Evolutionary conservation across 2,113 vertebrate genomes (phyloP).

Genomic region (Dolichotis patagonum): DNA sequence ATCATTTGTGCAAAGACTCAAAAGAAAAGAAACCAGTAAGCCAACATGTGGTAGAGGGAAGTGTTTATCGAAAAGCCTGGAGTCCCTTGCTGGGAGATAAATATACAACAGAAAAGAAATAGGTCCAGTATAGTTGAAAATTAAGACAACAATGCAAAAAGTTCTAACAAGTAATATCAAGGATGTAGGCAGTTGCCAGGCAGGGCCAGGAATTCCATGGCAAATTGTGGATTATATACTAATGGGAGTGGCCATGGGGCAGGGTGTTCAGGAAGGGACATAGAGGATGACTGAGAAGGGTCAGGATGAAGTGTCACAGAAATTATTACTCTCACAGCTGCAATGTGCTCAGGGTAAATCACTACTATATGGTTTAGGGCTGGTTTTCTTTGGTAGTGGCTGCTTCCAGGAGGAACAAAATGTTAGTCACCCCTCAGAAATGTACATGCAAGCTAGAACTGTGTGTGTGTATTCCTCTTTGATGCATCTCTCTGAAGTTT

Average conservation of each 20-base stretch:
- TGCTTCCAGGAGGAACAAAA: not conserved
- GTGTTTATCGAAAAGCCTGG: not conserved
- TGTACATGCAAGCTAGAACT: not conserved
- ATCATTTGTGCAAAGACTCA: not conserved
- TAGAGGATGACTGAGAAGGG: not conserved
- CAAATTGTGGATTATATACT: not conserved
- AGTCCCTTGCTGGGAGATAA: not conserved
- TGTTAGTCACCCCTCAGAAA: not conserved
- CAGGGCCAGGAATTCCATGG: not conserved
- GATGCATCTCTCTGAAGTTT: not conserved
- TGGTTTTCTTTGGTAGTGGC: not conserved
- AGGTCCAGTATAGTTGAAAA: not conserved
- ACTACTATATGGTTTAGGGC: not conserved
- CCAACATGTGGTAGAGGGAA: not conserved
- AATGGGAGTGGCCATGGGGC: too few relatives aligned
- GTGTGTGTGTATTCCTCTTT: not conserved
- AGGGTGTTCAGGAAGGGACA: not conserved
- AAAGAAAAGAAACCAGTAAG: not conserved
- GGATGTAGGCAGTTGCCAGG: rapidly evolving
- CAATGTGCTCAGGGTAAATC: not conserved
- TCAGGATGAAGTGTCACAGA: not conserved
- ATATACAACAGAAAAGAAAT: not conserved
- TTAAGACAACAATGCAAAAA: not conserved
- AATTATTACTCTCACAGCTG: not conserved
- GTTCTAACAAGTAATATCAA: not conserved